Conservation (phyloP, 2,113 vertebrate genomes). For the Bucco capensis region DNA sequence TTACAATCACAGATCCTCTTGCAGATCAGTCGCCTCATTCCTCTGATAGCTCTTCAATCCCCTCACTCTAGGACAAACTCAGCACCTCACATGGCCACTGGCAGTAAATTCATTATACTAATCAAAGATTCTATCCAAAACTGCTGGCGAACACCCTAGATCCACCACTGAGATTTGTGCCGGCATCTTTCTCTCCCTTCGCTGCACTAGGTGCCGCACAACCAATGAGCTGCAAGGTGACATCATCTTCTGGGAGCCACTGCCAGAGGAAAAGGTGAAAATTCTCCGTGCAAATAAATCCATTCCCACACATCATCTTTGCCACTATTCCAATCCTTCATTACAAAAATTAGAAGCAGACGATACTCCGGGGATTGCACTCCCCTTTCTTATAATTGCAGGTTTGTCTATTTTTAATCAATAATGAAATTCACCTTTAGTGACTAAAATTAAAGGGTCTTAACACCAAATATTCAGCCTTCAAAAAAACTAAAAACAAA, state of each 20-base stretch:
- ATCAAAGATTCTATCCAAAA: slow-evolving; percentile 69
- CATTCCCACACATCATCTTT: slow-evolving; percentile 22
- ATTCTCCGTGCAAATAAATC: slow-evolving; percentile 81
- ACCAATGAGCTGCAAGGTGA: slow-evolving; percentile 90
- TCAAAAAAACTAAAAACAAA: background rate
- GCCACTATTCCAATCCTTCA: background rate
- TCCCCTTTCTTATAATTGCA: background rate
- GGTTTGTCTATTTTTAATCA: background rate
- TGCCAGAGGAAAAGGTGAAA: slow-evolving; percentile 81
- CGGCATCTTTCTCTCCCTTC: slow-evolving; percentile 86
- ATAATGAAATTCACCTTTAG: background rate
- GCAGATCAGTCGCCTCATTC: slow-evolving; percentile 98
- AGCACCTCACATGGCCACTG: slow-evolving; percentile 76
- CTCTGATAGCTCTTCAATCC: slow-evolving; percentile 76
- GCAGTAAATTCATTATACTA: slow-evolving; percentile 51
- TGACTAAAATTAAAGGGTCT: background rate
- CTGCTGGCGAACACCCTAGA: slow-evolving; percentile 70
- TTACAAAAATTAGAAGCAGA: background rate
- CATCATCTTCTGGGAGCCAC: slow-evolving; percentile 92
- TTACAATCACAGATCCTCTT: slow-evolving; percentile 99
- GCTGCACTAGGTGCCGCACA: slow-evolving; percentile 78
- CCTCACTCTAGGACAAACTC: slow-evolving; percentile 74
- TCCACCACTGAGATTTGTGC: slow-evolving; percentile 75
- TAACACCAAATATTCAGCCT: background rate
- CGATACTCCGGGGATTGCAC: background rate